Conservation (phyloP, 2,888 invertebrate species). For the Eupithecia subfuscata region DNA sequence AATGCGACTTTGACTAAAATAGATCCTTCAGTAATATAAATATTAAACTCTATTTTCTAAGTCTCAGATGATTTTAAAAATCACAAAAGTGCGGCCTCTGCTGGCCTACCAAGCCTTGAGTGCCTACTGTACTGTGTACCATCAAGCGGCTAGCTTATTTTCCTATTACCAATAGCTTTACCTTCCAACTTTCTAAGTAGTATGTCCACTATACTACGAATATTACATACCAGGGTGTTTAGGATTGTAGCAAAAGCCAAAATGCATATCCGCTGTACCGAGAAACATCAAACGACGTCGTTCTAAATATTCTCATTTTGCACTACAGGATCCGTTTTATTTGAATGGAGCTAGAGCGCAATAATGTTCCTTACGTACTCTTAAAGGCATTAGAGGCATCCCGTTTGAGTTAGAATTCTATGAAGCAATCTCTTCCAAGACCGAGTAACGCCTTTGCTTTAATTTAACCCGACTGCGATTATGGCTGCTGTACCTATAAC, state of each 20-base stretch:
- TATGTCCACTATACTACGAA: neutral
- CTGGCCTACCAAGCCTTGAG: too few relatives aligned
- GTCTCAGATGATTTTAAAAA: too few relatives aligned
- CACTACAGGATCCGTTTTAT: neutral
- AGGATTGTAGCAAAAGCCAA: conserved; percentile 71
- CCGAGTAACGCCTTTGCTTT: too few relatives aligned
- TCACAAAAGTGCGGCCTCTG: too few relatives aligned
- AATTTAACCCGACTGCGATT: too few relatives aligned
- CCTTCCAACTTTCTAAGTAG: neutral
- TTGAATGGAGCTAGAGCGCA: neutral
- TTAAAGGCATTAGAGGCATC: neutral
- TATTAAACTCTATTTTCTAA: too few relatives aligned
- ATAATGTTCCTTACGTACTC: neutral
- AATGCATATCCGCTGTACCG: conserved; percentile 62
- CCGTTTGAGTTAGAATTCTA: neutral
- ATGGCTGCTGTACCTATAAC: too few relatives aligned
- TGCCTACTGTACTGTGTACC: too few relatives aligned
- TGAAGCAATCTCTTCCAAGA: neutral
- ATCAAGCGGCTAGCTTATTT: neutral
- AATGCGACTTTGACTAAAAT: too few relatives aligned
- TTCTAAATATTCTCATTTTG: neutral
- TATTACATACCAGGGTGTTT: conserved; percentile 53
- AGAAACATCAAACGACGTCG: neutral
- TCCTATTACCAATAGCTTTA: neutral
- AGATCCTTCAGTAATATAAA: too few relatives aligned